These are phyloP conservation scores for Hemaris fuciformis DNA, from an alignment of 2,888 invertebrate species.

Conservation along the genomic window DNA sequence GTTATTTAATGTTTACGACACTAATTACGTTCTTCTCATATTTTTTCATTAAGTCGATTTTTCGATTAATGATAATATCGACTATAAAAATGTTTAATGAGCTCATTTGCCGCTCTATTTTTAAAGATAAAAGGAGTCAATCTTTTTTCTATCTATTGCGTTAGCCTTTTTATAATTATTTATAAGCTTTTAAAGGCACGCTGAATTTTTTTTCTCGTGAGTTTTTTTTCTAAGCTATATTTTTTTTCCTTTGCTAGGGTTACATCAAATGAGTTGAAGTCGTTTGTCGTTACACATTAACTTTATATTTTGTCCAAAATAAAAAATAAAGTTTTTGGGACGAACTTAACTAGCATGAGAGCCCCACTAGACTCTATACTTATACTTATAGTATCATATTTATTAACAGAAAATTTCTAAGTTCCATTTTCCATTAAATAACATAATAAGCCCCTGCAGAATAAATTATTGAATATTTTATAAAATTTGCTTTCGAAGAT, in stretches of 20 bases:
- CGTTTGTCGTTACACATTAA: no score
- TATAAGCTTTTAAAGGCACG: neutral
- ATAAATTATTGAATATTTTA: neutral
- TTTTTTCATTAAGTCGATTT: constrained; percentile 1
- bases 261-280: no score
- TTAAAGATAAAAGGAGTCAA: neutral
- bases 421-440: no score
- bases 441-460: no score
- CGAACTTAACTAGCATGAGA: no score
- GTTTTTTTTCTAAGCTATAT: neutral
- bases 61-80: neutral
- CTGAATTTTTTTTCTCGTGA: neutral
- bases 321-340: no score
- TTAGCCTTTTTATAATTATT: neutral
- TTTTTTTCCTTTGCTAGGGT: neutral
- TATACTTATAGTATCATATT: no score
- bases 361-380: no score
- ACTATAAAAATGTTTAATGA: neutral
- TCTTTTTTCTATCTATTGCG: neutral
- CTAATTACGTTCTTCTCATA: constrained; percentile 27
- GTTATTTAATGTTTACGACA: constrained; percentile 15
- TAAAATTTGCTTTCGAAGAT: neutral
- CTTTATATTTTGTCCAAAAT: no score
- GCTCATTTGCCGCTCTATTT: neutral
- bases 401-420: no score